phyloP scores from a whole-genome alignment of 2,797 vertebrate genomes.

The Cercopithecus mitis region DNA sequence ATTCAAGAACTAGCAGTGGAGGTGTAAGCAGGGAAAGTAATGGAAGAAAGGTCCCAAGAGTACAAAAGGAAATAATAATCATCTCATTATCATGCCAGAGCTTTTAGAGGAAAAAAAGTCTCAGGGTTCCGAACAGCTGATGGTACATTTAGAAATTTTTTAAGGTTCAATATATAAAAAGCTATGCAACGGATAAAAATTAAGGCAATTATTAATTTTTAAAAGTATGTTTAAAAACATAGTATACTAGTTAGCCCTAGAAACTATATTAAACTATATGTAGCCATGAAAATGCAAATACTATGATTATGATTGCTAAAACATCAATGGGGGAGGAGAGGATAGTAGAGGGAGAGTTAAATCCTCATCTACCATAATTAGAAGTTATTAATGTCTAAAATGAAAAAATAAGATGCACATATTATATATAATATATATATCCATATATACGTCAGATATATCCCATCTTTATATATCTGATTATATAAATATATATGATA shows the following conservation, averaged over 20 bases:
- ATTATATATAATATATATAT: background rate
- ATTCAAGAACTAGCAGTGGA: background rate
- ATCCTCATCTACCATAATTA: background rate
- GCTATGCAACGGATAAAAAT: background rate
- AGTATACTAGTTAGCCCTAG: background rate
- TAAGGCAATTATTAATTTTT: background rate
- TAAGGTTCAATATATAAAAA: background rate
- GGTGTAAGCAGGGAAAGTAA: background rate
- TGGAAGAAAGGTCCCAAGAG: background rate
- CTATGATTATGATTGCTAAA: background rate
- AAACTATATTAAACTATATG: background rate
- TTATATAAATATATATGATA: too few species aligned
- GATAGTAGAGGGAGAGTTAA: background rate
- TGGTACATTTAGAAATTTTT: background rate
- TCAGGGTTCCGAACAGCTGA: background rate
- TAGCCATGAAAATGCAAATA: background rate
- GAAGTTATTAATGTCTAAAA: conserved; percentile 10
- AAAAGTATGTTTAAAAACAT: background rate
- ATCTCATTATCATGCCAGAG: background rate
- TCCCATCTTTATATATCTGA: too few species aligned
- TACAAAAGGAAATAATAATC: background rate
- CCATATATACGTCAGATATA: too few species aligned
- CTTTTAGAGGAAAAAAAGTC: background rate
- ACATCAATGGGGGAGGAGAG: background rate
- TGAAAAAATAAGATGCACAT: background rate